phyloP scores from a whole-genome alignment of 2,797 vertebrate species.

The Gadopsis marmoratus region DNA sequence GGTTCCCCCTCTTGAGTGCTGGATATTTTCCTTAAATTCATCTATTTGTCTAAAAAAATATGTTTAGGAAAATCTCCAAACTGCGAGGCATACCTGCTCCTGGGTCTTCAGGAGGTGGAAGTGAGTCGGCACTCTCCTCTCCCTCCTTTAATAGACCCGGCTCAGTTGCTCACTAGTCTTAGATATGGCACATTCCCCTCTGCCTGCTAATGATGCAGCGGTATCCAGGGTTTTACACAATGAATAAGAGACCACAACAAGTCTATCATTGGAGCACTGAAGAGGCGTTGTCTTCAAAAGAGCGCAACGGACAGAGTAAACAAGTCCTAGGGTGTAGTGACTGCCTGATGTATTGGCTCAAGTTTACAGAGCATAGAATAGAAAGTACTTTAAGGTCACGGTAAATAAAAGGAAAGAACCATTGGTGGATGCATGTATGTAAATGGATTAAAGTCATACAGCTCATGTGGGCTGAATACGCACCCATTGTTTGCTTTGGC shows the following conservation, averaged over 20 bases:
- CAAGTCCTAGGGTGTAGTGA: constrained; percentile 50
- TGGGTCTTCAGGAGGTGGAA: constrained; percentile 16
- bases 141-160: constrained; percentile 60
- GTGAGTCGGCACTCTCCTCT: constrained; percentile 28
- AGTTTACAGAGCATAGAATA: constrained; percentile 43
- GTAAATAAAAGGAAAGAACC: constrained; percentile 53
- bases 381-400: constrained; percentile 30
- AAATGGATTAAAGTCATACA: constrained; percentile 38
- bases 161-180: background rate
- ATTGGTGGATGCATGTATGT: constrained; percentile 38
- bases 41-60: background rate
- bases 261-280: background rate
- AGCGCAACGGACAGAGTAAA: constrained; percentile 55
- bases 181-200: constrained; percentile 3
- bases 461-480: constrained; percentile 5
- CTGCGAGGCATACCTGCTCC: constrained; percentile 54
- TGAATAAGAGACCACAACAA: constrained; percentile 26
- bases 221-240: constrained; percentile 11
- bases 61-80: background rate
- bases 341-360: constrained; percentile 30
- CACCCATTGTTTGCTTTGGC: constrained; percentile 18
- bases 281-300: constrained; percentile 33
- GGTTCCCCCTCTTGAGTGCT: background rate
- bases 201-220: constrained; percentile 11
- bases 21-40: background rate